Conservation (phyloP, 2,113 vertebrate species). For the Calyptomena viridis region DNA sequence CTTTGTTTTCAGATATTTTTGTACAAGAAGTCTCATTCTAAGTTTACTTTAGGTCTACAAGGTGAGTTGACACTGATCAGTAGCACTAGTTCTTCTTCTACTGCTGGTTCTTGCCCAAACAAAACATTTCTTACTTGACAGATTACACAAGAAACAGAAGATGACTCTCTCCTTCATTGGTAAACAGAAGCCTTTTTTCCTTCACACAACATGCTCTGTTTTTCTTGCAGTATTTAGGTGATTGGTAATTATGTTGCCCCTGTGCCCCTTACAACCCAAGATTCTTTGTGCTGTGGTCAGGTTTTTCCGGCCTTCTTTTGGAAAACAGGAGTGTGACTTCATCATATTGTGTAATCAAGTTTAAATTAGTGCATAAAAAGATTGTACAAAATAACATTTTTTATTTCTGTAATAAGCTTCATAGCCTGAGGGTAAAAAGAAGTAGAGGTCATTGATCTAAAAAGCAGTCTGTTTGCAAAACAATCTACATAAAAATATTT, state of each 20-base stretch:
- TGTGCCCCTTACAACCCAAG: neutral
- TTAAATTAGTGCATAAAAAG: slow-evolving; percentile 16
- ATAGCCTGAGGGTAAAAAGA: neutral
- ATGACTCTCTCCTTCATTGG: neutral
- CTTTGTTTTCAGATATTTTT: neutral
- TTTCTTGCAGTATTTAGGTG: slow-evolving; percentile 1
- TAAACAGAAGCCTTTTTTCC: slow-evolving; percentile 22
- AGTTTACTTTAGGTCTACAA: neutral
- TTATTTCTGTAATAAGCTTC: neutral
- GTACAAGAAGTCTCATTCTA: neutral
- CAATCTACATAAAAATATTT: neutral
- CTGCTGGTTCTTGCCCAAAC: slow-evolving; percentile 38
- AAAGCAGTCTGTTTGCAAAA: neutral
- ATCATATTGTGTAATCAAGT: slow-evolving; percentile 17
- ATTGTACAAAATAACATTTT: neutral
- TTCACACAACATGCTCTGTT: neutral
- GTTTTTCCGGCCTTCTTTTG: slow-evolving; percentile 20
- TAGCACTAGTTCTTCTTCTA: slow-evolving; percentile 27
- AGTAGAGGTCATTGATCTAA: neutral
- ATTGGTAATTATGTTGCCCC: neutral
- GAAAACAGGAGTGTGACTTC: slow-evolving; percentile 30
- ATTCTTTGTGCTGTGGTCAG: slow-evolving; percentile 44
- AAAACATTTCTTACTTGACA: slow-evolving; percentile 2
- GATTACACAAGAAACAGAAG: slow-evolving; percentile 25
- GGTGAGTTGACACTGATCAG: neutral